Base-by-base conservation (phyloP, 2,888 invertebrate genomes). In the Ophraella communa region DNA sequence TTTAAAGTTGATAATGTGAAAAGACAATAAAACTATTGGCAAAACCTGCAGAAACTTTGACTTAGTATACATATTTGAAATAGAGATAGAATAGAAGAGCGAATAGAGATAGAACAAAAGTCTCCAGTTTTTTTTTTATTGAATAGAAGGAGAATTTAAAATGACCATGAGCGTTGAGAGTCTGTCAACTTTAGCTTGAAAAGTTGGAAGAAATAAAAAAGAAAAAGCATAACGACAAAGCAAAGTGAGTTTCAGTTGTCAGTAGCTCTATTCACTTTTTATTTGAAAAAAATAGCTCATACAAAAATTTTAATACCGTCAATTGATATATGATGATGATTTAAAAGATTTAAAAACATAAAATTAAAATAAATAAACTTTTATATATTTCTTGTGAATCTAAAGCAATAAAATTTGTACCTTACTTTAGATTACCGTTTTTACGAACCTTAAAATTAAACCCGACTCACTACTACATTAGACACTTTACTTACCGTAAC, bases 111-210 rank as follows among this genome's bases (percentile, higher is more conserved):
- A 39, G 17, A 39, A 14, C 39, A 17, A 7, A 39, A 39, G 7
- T 39, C 39, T 14, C 39, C 14, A 14, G 39, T 39, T 39, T 45
- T 49, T 49, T 35, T 58, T 30, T 24, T 3, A 35, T 14, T 23
- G 33, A 33, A n/a, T n/a, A n/a, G 45, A 58, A 58, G 49, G 47
- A 33, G 47, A 30, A 58, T 58, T 33, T 58, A 35, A 21, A 58
- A 58, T 58, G 49, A 58, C 58, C 58, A 49, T 58, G 49, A 49
- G 20, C 57, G 47, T 33, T 39, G 27, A 30, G 49, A 58, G 58
- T 49, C 24, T 58, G 49, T 58, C 58, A 49, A 58, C 57, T 47
- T 27, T 14, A 57, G 33, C 49, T 23, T 14, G 14, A 4, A 35
- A 58, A 49, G 35, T 49, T 58, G 49, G 24, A 49, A 49, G 39